These are phyloP conservation scores for Copsychus sechellarum DNA, from an alignment of 2,113 vertebrate species.

Conservation along the genomic window DNA sequence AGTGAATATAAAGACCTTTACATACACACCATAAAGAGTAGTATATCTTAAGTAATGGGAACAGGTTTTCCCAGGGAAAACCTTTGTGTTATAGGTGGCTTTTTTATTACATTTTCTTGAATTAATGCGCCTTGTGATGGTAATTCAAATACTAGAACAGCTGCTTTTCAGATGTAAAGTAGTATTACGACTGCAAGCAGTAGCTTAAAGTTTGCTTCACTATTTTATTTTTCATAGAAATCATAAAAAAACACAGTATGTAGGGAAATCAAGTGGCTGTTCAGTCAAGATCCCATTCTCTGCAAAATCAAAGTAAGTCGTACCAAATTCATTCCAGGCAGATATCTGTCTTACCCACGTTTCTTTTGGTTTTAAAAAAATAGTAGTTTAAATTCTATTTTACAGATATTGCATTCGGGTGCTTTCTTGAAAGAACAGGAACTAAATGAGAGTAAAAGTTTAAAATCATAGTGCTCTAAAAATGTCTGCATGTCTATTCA, in stretches of 20 bases:
- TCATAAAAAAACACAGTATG: background rate
- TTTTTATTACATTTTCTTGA: conserved; percentile 16
- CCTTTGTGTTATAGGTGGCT: background rate
- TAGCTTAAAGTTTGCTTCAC: background rate
- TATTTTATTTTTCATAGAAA: background rate
- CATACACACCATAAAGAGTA: background rate
- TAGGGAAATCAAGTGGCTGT: background rate
- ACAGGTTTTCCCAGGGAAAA: conserved; percentile 40
- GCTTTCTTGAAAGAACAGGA: background rate
- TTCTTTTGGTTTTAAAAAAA: background rate
- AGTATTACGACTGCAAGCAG: background rate
- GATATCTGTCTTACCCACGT: background rate
- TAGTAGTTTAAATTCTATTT: background rate
- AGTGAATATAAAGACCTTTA: background rate
- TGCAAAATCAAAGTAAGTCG: background rate
- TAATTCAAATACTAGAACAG: conserved; percentile 27
- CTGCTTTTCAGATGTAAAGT: background rate
- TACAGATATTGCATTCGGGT: background rate
- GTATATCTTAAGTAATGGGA: conserved; percentile 19
- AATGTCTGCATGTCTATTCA: background rate
- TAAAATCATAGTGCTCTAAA: background rate
- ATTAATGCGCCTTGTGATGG: conserved; percentile 16
- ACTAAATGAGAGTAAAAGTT: background rate
- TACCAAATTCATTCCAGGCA: background rate
- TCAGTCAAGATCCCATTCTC: background rate